Evolutionary conservation across 2,888 invertebrate species (phyloP), one percentile per base, ranked within the genome.

Genomic region (Chrysolina oricalcia): DNA sequence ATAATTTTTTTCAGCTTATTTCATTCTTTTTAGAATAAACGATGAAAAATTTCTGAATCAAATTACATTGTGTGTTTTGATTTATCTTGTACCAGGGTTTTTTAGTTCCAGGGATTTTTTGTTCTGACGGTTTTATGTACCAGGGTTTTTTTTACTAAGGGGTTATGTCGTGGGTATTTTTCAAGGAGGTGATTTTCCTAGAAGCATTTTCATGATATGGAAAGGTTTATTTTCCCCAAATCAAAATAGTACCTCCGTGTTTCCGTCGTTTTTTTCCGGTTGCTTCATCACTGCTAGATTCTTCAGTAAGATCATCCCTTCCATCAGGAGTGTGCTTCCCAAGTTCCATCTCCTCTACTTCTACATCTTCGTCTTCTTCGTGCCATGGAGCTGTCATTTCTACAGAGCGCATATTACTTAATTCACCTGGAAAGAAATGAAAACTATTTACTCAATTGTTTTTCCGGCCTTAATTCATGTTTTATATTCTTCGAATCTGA

Each of bases 331-430:
- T 77, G 81, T 87, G 86, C 80, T 88, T 88, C 46, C 85, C 83
- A 53, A 88, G 81, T 80, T 88, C 88, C 85, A 87, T 86, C 74
- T 88, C 89, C 74, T 89, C 89, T n/a, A 89, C 89, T 81, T 89
- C 89, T 15, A 89, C 88, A 81, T 89, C 89, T 81, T 89, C 89
- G 75, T 88, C 87, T 80, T 89, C 89, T 81, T 89, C 89, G 75
- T 87, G 87, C 89, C 89, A 89, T 40, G 88, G 86, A 67, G 87
- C 85, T 70, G 87, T 85, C 87, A 89, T 84, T 80, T 89, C 88
- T 76, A 89, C 83, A 75, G 88, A 89, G 83, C 88, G 85, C 89
- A 89, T 89, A 66, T 63, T 81, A 68, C 62, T 43, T 69, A 71
- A 81, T 70, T 67, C 70, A 70, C 70, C 69, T 81, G 5, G 79